Evolutionary conservation across 2,888 invertebrate genomes (phyloP).

Genomic region (Lycaena phlaeas): DNA sequence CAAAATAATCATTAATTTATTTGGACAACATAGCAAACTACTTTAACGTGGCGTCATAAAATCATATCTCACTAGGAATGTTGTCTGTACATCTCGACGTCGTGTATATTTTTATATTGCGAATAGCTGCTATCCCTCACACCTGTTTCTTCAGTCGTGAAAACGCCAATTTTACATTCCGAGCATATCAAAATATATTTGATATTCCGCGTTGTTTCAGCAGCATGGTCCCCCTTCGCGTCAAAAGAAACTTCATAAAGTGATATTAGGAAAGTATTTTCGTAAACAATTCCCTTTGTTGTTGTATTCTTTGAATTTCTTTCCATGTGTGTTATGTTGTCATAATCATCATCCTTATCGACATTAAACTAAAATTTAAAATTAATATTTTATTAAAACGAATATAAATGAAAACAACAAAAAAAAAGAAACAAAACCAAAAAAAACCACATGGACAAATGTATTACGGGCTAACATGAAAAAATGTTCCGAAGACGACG

Average conservation of each 20-base stretch:
- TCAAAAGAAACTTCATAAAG: constrained; percentile 18
- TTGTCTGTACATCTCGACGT: constrained; percentile 13
- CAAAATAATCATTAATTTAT: too few species aligned
- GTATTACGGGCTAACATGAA: too few species aligned
- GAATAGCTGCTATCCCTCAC: constrained; percentile 40
- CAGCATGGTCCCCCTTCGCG: constrained; percentile 25
- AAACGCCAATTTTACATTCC: constrained; percentile 64
- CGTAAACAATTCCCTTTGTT: constrained; percentile 8
- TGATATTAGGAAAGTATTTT: constrained; percentile 19
- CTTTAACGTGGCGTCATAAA: too few species aligned
- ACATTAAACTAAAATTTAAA: too few species aligned
- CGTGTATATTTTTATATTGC: constrained; percentile 35
- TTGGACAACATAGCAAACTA: too few species aligned
- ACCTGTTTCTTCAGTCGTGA: constrained; percentile 52
- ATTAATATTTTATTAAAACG: too few species aligned
- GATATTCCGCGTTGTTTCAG: constrained; percentile 34
- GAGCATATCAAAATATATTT: constrained; percentile 44
- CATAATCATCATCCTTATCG: too few species aligned
- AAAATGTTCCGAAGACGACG: too few species aligned
- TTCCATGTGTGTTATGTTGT: background rate
- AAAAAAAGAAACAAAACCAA: too few species aligned
- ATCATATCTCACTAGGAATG: too few species aligned
- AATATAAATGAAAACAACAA: too few species aligned
- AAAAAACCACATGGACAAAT: too few species aligned
- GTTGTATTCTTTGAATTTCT: background rate